Conservation (phyloP, 2,888 invertebrate genomes). For the Ennomos erosarius region DNA sequence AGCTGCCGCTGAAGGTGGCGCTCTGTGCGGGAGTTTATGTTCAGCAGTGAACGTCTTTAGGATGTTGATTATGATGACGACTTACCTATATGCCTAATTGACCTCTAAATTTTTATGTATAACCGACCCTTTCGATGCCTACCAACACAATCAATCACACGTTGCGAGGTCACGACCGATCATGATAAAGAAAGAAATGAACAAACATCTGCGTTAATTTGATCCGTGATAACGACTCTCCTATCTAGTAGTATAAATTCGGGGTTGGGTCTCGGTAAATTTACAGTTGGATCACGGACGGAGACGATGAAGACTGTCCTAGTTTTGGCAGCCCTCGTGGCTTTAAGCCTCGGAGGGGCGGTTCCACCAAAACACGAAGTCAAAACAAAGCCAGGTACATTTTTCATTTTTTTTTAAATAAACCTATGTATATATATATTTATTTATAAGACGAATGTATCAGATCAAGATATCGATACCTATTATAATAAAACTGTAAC, state of each 20-base stretch:
- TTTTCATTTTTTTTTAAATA: too few relatives aligned
- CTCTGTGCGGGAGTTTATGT: too few relatives aligned
- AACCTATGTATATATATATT: too few relatives aligned
- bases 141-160: slow-evolving; percentile 7
- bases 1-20: too few relatives aligned
- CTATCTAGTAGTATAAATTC: slow-evolving; percentile 14
- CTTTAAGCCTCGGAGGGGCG: slow-evolving; percentile 52
- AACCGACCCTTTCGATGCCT: slow-evolving; percentile 5
- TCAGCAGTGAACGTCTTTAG: too few relatives aligned
- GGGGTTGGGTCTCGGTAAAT: neutral
- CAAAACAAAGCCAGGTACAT: slow-evolving; percentile 43
- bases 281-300: slow-evolving; percentile 51
- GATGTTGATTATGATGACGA: too few relatives aligned
- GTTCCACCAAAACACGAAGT: slow-evolving; percentile 35
- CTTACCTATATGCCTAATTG: too few relatives aligned
- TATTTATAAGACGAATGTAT: too few relatives aligned
- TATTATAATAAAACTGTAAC: too few relatives aligned
- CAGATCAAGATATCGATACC: too few relatives aligned
- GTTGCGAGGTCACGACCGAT: slow-evolving; percentile 15
- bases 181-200: slow-evolving; percentile 20
- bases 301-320: slow-evolving; percentile 66
- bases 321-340: slow-evolving; percentile 58
- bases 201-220: slow-evolving; percentile 6
- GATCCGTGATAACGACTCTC: slow-evolving; percentile 6
- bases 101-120: too few relatives aligned